Percentiles rank a stretch among this genome's conserved stretches.
Conservation (phyloP, 2,797 vertebrate species). For the Margarornis squamiger region DNA sequence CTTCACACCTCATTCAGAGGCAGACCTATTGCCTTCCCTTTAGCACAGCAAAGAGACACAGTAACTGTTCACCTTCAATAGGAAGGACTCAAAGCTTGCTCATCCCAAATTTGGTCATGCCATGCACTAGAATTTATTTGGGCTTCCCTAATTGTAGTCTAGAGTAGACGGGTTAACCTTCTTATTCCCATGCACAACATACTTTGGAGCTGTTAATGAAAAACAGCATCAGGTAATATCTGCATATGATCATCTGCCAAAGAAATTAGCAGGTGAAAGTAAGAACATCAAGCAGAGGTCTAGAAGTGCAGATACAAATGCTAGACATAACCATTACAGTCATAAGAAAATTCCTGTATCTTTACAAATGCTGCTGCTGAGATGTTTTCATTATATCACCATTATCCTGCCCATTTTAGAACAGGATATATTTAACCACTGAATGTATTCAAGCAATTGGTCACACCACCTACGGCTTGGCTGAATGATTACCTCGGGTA, state of each 20-base stretch:
- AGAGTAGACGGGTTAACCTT: neutral
- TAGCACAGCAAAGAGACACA: neutral
- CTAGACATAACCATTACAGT: neutral
- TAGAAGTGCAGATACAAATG: neutral
- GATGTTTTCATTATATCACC: conserved; percentile 23
- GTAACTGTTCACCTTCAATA: neutral
- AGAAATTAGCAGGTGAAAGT: neutral
- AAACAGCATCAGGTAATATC: neutral
- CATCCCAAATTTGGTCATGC: neutral
- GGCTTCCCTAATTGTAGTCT: neutral
- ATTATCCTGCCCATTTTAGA: conserved; percentile 34
- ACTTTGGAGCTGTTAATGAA: neutral
- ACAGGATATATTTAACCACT: conserved; percentile 52
- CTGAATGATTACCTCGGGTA: neutral
- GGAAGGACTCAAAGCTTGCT: neutral
- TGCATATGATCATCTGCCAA: neutral
- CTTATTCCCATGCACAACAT: neutral
- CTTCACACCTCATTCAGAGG: neutral
- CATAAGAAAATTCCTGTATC: neutral
- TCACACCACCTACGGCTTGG: neutral
- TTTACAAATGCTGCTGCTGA: neutral
- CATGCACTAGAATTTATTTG: neutral
- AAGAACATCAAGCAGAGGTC: neutral
- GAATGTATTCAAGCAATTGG: conserved; percentile 35
- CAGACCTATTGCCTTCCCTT: neutral